phyloP scores from a whole-genome alignment of 2,888 invertebrate genomes.

The Drepanosiphum platanoidis region DNA sequence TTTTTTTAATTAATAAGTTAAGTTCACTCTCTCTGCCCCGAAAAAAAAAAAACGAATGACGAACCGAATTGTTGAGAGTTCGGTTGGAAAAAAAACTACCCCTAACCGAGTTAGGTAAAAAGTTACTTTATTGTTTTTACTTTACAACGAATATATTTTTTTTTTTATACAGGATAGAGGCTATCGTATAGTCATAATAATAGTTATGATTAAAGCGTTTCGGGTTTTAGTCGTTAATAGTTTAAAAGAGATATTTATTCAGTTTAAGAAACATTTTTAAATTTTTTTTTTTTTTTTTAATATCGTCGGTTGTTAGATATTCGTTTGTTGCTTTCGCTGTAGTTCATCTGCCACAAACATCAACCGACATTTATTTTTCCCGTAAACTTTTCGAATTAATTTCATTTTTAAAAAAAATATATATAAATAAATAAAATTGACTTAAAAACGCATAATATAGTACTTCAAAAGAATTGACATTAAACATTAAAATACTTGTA shows the following conservation, averaged over 20 bases:
- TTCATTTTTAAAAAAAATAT: background rate
- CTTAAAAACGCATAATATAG: too few relatives aligned
- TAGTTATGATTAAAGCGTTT: too few relatives aligned
- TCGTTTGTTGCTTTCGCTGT: background rate
- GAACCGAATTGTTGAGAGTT: background rate
- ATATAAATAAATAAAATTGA: too few relatives aligned
- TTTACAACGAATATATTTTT: background rate
- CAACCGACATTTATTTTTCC: background rate
- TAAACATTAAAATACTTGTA: too few relatives aligned
- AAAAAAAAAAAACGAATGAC: background rate
- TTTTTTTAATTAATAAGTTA: background rate
- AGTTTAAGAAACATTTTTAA: background rate
- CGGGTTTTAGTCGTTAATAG: background rate
- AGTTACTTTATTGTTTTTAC: slow-evolving; percentile 7
- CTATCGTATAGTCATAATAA: background rate
- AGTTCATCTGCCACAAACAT: background rate
- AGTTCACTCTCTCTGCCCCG: background rate
- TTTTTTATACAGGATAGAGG: background rate
- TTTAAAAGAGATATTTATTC: background rate
- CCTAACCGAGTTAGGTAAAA: background rate
- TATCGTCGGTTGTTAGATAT: background rate
- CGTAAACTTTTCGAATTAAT: background rate
- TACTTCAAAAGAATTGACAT: too few relatives aligned
- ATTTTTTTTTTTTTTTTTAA: too few relatives aligned
- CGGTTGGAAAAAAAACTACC: background rate